Base-by-base conservation (phyloP, 2,888 invertebrate species). In the Ochropleura leucogaster region DNA sequence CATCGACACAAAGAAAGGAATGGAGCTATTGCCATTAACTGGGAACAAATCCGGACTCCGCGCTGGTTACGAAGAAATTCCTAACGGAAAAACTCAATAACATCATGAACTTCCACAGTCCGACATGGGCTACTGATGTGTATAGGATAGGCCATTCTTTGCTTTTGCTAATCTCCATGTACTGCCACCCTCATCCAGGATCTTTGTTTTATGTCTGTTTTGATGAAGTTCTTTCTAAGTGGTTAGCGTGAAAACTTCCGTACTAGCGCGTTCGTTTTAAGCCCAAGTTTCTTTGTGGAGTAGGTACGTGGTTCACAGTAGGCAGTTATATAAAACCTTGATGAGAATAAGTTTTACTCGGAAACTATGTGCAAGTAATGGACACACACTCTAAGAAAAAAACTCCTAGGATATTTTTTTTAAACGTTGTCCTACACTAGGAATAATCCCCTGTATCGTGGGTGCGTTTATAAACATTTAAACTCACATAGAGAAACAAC, bases 201-300 rank as follows among this genome's bases (percentile, higher is more conserved):
- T 49, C 40, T 66, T 57, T 30, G 66, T 79, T 72, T 62, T 62
- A 66, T 46, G 40, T 9, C 42, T 20, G 10, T 65, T 68, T 70
- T 68, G 79, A 69, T 78, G 57, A 83, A 60, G 62, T 42, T 69
- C 18, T 16, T 18, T 46, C 42, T 75, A 53, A 68, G 53, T 77
- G 20, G 20, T 80, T 47, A 46, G 72, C 10, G 72, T 57, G 49
- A 79, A 64, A 72, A 72, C 40, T 51, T 57, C 12, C 64, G 64
- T 72, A 80, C 51, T 79, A 51, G 49, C 49, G 44, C 40, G 30
- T 20, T 16, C n/a, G 53, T 30, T 75, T 75, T 75, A 75, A 69
- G 51, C 51, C 40, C 14, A n/a, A 51, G 20, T 75, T 74, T 49
- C 55, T 66, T 75, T 70, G 60, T 78, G 18, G 4, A 51, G 46